Evolutionary conservation across 2,888 invertebrate genomes (phyloP).

Genomic region (Harpalus rubripes): DNA sequence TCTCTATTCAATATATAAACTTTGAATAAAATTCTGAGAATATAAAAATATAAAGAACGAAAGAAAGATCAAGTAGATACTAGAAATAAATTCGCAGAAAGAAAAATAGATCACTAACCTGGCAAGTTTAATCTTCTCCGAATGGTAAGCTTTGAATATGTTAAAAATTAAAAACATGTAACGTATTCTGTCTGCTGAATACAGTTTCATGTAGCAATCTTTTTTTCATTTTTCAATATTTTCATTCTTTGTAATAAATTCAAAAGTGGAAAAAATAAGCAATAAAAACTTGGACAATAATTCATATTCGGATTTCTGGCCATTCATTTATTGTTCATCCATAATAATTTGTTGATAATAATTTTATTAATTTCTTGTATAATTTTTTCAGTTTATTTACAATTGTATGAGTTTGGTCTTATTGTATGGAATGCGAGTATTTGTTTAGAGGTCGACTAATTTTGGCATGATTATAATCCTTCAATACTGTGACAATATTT

Average conservation of each 20-base stretch:
- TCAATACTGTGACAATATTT: too few species aligned
- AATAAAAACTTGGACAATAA: too few species aligned
- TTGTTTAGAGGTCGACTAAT: too few species aligned
- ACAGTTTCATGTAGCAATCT: not conserved
- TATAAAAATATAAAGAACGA: constrained; percentile 11
- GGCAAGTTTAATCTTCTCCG: constrained; percentile 28
- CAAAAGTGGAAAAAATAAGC: not conserved
- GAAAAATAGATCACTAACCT: constrained; percentile 26
- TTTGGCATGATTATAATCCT: too few species aligned
- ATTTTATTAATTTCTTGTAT: too few species aligned
- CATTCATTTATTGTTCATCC: too few species aligned
- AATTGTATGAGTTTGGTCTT: too few species aligned
- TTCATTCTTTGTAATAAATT: not conserved
- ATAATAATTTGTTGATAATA: too few species aligned
- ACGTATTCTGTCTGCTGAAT: not conserved
- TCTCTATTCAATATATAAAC: not conserved
- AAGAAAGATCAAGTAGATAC: constrained; percentile 20
- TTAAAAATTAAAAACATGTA: constrained; percentile 1
- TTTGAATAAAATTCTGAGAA: not conserved
- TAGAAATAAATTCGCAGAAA: constrained; percentile 23
- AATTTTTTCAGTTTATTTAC: too few species aligned
- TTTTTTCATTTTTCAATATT: not conserved
- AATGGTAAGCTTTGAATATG: constrained; percentile 8
- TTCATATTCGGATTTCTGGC: too few species aligned
- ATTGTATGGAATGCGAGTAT: too few species aligned